Conservation (phyloP, 2,797 vertebrate species). For the Clamator glandarius region DNA sequence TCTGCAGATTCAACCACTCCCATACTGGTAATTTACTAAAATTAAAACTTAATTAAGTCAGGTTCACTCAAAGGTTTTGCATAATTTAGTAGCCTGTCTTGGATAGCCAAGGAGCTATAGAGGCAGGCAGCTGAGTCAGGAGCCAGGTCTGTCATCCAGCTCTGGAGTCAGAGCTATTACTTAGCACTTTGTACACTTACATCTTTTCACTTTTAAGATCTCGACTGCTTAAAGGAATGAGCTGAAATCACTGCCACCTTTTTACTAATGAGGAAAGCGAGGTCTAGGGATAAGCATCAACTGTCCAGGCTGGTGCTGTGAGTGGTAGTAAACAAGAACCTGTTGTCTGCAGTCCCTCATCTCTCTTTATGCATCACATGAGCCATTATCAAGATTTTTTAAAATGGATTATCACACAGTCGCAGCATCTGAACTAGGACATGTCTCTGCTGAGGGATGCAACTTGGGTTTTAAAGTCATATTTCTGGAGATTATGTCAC, state of each 20-base stretch:
- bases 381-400: background rate
- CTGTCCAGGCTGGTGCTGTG: background rate
- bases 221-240: background rate
- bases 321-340: background rate
- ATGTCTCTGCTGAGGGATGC: background rate
- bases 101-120: constrained; percentile 13
- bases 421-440: background rate
- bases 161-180: background rate
- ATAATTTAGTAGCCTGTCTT: constrained; percentile 84
- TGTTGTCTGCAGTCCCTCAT: background rate
- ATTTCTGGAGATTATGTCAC: background rate
- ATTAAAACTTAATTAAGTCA: constrained; percentile 94
- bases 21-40: constrained; percentile 88
- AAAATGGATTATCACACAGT: background rate
- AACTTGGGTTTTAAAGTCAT: background rate
- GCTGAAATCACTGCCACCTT: background rate
- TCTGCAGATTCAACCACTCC: constrained; percentile 78
- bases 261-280: background rate
- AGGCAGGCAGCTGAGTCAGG: constrained; percentile 11
- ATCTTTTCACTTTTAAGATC: background rate
- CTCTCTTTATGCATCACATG: background rate
- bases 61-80: constrained; percentile 84
- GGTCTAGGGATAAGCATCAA: background rate
- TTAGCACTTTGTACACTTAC: background rate
- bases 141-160: background rate